phyloP scores from a whole-genome alignment of 2,797 vertebrate species.

The Poeciliopsis turneri region DNA sequence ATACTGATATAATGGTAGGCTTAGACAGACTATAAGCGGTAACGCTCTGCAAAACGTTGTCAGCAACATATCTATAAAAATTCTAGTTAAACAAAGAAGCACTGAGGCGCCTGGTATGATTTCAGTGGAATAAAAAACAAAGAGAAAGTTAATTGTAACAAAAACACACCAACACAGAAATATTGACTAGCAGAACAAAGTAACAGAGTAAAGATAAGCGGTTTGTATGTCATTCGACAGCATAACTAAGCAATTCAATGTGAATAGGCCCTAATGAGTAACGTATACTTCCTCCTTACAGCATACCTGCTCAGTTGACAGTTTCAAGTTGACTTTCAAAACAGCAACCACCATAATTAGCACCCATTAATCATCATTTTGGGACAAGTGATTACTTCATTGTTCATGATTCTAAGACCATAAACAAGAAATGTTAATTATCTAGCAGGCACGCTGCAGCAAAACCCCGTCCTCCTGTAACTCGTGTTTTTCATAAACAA shows the following conservation, averaged over 20 bases:
- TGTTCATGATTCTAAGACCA: background rate
- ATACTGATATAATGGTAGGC: too few species aligned
- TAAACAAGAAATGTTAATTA: conserved; percentile 1
- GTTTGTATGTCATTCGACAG: background rate
- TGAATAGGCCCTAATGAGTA: background rate
- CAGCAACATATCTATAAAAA: background rate
- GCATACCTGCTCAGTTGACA: background rate
- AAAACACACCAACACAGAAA: background rate
- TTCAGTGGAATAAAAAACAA: background rate
- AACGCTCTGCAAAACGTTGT: background rate
- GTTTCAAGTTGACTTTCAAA: background rate
- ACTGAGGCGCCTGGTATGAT: background rate
- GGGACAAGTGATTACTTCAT: background rate
- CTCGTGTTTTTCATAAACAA: conserved; percentile 6
- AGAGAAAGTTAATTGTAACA: background rate
- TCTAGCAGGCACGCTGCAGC: background rate
- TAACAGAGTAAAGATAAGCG: background rate
- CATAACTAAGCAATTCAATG: background rate
- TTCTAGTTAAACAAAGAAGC: background rate
- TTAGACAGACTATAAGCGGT: background rate
- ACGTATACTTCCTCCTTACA: background rate
- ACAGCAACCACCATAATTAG: background rate
- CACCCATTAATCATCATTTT: conserved; percentile 1
- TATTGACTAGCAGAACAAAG: background rate
- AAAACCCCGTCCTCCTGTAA: background rate